These are phyloP conservation scores for Ischnura elegans DNA, from an alignment of 2,888 invertebrate species.

Conservation along the genomic window DNA sequence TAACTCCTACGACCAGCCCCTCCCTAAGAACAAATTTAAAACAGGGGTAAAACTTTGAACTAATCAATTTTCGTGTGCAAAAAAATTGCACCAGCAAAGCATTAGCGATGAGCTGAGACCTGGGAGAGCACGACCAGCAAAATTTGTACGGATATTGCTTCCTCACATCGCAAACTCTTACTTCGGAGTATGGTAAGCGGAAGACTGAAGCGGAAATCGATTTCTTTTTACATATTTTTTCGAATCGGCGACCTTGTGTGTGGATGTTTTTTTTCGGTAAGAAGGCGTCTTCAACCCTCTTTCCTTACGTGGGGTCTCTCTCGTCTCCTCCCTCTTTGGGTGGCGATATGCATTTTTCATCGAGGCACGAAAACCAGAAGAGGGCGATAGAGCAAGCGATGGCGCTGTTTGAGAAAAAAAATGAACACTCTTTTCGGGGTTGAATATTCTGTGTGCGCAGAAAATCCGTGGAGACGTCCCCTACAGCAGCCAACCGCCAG, in stretches of 20 bases:
- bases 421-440: too few relatives aligned
- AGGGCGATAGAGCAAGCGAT: constrained; percentile 34
- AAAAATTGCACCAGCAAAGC: too few relatives aligned
- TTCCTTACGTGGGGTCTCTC: background rate
- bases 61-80: too few relatives aligned
- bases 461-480: background rate
- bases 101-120: too few relatives aligned
- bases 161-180: background rate
- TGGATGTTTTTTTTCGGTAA: background rate
- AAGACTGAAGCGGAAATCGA: background rate
- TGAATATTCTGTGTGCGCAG: background rate
- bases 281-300: background rate
- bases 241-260: background rate
- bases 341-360: background rate
- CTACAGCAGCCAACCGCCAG: background rate
- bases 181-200: background rate
- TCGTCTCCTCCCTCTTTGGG: background rate
- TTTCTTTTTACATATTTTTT: background rate
- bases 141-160: background rate
- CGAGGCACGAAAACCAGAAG: background rate
- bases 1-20: too few relatives aligned
- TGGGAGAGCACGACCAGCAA: too few relatives aligned
- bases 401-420: constrained; percentile 9
- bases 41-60: too few relatives aligned
- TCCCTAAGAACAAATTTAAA: too few relatives aligned